These are phyloP conservation scores for Rafetus swinhoei DNA, from an alignment of 2,113 vertebrate species.

Conservation along the genomic window DNA sequence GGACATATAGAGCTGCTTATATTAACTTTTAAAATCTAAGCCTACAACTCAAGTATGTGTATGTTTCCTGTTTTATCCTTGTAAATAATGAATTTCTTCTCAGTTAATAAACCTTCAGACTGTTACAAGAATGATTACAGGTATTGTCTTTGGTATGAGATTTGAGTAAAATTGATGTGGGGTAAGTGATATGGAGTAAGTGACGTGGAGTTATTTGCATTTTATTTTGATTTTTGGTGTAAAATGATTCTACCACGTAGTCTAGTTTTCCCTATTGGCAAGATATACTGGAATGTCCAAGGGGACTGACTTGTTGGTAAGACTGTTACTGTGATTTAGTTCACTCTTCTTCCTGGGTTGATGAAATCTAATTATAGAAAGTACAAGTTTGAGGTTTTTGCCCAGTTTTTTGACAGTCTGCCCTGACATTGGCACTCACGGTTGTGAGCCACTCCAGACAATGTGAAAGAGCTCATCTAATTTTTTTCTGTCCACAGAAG, in stretches of 20 bases:
- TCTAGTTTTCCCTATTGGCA: neutral
- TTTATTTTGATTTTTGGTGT: neutral
- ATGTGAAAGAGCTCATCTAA: neutral
- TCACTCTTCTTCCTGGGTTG: too few species aligned
- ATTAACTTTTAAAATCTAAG: too few species aligned
- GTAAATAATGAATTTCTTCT: too few species aligned
- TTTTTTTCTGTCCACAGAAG: slow-evolving; percentile 43
- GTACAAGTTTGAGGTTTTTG: neutral
- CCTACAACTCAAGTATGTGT: too few species aligned
- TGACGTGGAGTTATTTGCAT: neutral
- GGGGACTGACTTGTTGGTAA: neutral
- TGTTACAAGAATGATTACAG: too few species aligned
- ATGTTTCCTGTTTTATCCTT: too few species aligned
- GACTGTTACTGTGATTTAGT: neutral
- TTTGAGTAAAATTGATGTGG: neutral
- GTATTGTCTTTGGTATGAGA: neutral
- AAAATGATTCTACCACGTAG: neutral
- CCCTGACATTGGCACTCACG: neutral
- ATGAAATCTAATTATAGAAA: too few species aligned
- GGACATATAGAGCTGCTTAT: too few species aligned
- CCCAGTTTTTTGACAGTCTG: neutral
- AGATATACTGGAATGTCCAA: neutral
- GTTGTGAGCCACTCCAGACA: neutral
- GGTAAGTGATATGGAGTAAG: neutral
- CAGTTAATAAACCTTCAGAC: too few species aligned